phyloP scores from a whole-genome alignment of 2,888 invertebrate genomes.

The Gymnocheta viridis region DNA sequence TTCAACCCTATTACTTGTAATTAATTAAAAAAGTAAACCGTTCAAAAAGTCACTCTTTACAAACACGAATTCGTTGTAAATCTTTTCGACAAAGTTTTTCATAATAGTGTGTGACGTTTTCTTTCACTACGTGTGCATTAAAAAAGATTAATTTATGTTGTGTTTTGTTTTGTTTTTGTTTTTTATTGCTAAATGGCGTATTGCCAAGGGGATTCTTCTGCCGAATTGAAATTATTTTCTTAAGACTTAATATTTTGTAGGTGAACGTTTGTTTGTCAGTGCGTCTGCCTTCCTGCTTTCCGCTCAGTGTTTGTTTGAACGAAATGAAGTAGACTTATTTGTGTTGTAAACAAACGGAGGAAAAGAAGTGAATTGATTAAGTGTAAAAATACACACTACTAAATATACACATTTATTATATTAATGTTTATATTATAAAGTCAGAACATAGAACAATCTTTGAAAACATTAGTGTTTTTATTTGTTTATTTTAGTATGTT shows the following conservation, averaged over 20 bases:
- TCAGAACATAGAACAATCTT: not conserved
- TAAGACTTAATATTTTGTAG: conserved; percentile 8
- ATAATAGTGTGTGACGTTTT: conserved; percentile 31
- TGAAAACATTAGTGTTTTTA: not conserved
- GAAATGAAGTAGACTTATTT: conserved; percentile 34
- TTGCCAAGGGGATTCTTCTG: conserved; percentile 34
- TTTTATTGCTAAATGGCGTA: conserved; percentile 12
- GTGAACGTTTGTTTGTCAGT: conserved; percentile 29
- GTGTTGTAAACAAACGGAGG: conserved; percentile 35
- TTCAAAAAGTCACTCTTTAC: not conserved
- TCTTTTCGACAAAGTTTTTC: conserved; percentile 6
- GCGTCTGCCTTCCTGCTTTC: conserved; percentile 1
- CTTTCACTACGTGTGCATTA: conserved; percentile 9
- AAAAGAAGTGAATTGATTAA: conserved; percentile 30
- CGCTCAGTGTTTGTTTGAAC: conserved; percentile 21
- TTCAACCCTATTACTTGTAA: not conserved
- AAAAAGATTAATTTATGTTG: conserved; percentile 34
- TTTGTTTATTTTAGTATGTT: not conserved
- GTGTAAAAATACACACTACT: conserved; percentile 6
- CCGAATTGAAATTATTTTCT: conserved; percentile 32
- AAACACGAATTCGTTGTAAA: conserved; percentile 3
- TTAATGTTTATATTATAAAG: not conserved
- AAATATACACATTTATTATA: not conserved
- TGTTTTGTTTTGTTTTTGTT: conserved; percentile 1
- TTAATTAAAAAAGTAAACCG: not conserved